Evolutionary conservation across 2,888 invertebrate genomes (phyloP), one percentile per base, ranked within the genome.

Genomic region (Caenorhabditis zanzibari): DNA sequence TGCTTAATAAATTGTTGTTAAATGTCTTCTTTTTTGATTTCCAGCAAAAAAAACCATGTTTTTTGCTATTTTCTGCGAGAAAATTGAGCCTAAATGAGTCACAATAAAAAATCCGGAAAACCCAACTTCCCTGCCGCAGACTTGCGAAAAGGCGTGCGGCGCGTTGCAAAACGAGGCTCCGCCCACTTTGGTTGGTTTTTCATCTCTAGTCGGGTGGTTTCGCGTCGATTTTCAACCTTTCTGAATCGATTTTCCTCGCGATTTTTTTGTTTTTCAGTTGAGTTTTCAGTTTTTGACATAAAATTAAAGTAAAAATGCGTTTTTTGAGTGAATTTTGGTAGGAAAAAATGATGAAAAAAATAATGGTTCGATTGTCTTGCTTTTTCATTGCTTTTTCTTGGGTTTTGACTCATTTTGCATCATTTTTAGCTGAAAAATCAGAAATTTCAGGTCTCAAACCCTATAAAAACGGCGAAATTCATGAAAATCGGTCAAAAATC

Each of bases 131-230:
- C 24, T 63, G 77, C 77, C 32, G 69, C 69, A 16, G 10, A 24
- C 12, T 54, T 69, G 69, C 69, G 26, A 79, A 80, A 63, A 4
- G 1, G 19, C 52, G 56, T 41, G 71, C 71, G 12, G 19, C 63
- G 14, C 19, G 35, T 61, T 77, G 77, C 77, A 49, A 54, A 38
- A n/a, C n/a, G n/a, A 2, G n/a, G 19, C 66, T n/a, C 47, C 83
- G 75, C 83, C 83, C 75, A 16, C 56, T 41, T 54, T 19, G 24
- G 54, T 59, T 83, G 83, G 80, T 83, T 83, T 83, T 83, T 83
- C 83, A 72, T 76, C 83, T 83, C 75, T 80, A 49, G 83, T 58
- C 49, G 32, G 28, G 26, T 28, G 26, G 16, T 41, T n/a, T 54
- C 52, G 52, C 66, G 74, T 59, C 69, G 82, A 73, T 82, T 82